phyloP scores from a whole-genome alignment of 2,797 vertebrate species.

The Ibycter americanus region DNA sequence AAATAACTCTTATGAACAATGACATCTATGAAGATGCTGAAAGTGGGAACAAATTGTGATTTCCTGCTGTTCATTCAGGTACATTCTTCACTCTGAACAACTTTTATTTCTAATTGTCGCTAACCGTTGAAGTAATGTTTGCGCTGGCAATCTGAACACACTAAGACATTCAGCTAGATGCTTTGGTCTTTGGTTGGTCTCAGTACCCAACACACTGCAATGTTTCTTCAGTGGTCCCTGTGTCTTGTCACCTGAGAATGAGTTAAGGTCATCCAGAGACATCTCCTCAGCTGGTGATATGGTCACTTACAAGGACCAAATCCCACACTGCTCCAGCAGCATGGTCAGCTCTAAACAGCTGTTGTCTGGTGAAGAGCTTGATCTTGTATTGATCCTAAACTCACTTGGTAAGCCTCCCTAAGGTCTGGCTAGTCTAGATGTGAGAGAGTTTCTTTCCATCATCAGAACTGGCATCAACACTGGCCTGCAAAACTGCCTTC shows the following conservation, averaged over 20 bases:
- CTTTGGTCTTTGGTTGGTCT: neutral
- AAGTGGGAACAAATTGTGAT: neutral
- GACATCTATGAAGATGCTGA: neutral
- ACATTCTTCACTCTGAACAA: neutral
- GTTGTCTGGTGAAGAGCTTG: neutral
- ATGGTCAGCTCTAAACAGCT: neutral
- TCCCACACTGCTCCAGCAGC: neutral
- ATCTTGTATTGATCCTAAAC: neutral
- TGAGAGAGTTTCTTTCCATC: neutral
- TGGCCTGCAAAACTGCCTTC: neutral
- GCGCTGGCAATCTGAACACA: neutral
- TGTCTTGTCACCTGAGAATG: neutral
- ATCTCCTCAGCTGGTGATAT: neutral
- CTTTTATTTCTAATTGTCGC: neutral
- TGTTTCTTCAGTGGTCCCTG: neutral
- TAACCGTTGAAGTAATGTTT: neutral
- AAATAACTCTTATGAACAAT: neutral
- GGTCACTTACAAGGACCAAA: neutral
- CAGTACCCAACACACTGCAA: neutral
- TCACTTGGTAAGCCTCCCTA: neutral
- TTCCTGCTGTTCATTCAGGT: neutral
- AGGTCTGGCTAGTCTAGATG: neutral
- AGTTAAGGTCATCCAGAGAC: neutral
- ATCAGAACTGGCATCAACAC: rapidly evolving
- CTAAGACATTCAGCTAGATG: neutral